These are phyloP conservation scores for Porites rus DNA, from an alignment of 92 coral and sea anemone genomes.

Conservation along the genomic window DNA sequence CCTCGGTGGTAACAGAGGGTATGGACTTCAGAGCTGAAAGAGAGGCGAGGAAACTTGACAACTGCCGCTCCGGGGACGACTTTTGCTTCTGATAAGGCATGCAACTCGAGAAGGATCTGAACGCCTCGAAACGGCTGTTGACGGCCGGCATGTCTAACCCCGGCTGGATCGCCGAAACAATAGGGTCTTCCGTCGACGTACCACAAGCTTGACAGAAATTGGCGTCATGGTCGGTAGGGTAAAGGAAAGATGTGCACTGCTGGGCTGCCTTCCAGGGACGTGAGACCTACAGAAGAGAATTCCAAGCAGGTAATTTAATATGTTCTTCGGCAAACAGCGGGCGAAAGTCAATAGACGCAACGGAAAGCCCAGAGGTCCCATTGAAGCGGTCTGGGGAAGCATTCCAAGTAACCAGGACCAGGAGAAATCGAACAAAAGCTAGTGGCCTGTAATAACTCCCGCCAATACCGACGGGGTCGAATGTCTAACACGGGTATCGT, in stretches of 20 bases:
- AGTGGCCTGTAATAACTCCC: too few relatives aligned
- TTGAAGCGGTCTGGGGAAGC: too few relatives aligned
- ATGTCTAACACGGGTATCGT: slow-evolving; percentile 24
- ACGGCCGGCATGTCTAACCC: slow-evolving; percentile 30
- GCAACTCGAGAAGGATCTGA: background rate
- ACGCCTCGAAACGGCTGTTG: background rate
- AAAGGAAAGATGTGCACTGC: slow-evolving; percentile 49
- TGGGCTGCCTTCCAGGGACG: slow-evolving; percentile 62
- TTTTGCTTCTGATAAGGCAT: too few relatives aligned
- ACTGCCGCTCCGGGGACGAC: background rate
- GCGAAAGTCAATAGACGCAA: too few relatives aligned
- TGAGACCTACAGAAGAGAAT: slow-evolving; percentile 36
- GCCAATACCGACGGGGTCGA: background rate
- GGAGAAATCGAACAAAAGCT: too few relatives aligned
- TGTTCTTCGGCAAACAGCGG: too few relatives aligned
- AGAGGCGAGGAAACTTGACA: slow-evolving; percentile 44
- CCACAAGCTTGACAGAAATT: slow-evolving; percentile 63
- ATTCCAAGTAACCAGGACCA: too few relatives aligned
- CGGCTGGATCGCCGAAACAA: background rate
- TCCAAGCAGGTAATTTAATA: background rate
- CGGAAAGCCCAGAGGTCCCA: too few relatives aligned
- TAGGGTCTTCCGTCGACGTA: background rate
- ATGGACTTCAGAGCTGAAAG: slow-evolving; percentile 8
- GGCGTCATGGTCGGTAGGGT: slow-evolving; percentile 54
- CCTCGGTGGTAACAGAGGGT: too few relatives aligned